These are phyloP conservation scores for Lysandra coridon DNA, from an alignment of 2,888 invertebrate species.

Conservation along the genomic window DNA sequence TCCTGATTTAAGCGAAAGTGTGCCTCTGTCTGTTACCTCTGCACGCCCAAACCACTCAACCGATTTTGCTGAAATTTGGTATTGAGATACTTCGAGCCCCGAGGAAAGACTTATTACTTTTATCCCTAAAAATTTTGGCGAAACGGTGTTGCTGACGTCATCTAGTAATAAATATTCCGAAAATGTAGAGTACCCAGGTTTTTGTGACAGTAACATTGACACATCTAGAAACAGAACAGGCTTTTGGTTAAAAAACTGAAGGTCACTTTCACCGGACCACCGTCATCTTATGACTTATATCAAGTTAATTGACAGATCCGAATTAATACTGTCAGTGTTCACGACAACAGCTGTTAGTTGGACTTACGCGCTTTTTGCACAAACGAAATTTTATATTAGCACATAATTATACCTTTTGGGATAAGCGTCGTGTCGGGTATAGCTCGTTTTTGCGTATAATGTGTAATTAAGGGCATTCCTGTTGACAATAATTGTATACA, in stretches of 20 bases:
- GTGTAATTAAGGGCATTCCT: constrained; percentile 7
- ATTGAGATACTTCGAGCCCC: no score
- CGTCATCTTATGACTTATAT: constrained; percentile 4
- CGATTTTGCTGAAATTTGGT: no score
- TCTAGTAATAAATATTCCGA: neutral
- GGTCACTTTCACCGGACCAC: constrained; percentile 16
- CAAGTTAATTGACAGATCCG: constrained; percentile 17
- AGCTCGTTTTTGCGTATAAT: neutral
- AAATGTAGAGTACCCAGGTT: neutral
- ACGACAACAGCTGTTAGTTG: neutral
- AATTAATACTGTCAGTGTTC: constrained; percentile 6
- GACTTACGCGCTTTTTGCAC: constrained; percentile 9
- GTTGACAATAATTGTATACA: constrained; percentile 16
- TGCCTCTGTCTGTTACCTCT: no score
- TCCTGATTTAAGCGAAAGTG: no score
- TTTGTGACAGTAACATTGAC: neutral
- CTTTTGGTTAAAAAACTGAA: neutral
- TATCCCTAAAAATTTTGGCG: no score
- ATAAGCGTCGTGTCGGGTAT: neutral
- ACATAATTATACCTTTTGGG: constrained; percentile 9
- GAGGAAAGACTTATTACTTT: no score
- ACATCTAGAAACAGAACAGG: neutral
- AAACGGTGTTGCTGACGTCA: no score
- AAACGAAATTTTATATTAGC: constrained; percentile 13
- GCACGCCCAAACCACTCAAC: no score